phyloP scores from a whole-genome alignment of 2,888 invertebrate species.

The Dolichopus griseipennis region DNA sequence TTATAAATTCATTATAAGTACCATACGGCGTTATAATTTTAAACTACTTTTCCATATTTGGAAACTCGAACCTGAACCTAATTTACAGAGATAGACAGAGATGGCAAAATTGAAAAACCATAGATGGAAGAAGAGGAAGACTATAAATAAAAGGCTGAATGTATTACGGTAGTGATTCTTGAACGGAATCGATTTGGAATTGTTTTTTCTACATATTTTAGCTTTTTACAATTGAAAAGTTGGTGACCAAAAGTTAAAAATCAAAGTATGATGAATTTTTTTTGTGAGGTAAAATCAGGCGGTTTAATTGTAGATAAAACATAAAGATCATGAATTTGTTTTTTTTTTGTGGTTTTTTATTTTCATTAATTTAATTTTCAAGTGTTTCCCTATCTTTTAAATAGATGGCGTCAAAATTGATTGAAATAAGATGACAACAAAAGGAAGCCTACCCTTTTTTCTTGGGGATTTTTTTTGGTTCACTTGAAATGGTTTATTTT shows the following conservation, averaged over 20 bases:
- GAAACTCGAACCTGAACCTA: neutral
- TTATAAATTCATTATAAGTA: constrained; percentile 1
- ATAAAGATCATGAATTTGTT: neutral
- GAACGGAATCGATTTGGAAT: neutral
- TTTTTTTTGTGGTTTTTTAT: neutral
- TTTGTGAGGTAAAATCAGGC: neutral
- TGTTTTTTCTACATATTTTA: too few relatives aligned
- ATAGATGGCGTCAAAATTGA: constrained; percentile 1
- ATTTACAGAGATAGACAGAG: too few relatives aligned
- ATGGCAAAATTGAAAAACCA: neutral
- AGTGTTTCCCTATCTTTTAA: neutral
- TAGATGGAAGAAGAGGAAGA: neutral
- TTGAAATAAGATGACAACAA: neutral
- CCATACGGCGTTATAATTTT: constrained; percentile 6
- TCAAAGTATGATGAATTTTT: too few relatives aligned
- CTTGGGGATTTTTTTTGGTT: neutral
- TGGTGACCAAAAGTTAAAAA: too few relatives aligned
- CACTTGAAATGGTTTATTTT: too few relatives aligned
- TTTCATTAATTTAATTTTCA: too few relatives aligned
- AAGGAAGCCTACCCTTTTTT: neutral
- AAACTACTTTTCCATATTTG: neutral
- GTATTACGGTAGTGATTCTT: neutral
- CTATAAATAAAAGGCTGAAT: neutral
- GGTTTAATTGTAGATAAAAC: neutral
- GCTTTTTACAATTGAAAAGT: neutral